Evolutionary conservation across 2,888 invertebrate species (phyloP).

Genomic region (Microchrysa polita): DNA sequence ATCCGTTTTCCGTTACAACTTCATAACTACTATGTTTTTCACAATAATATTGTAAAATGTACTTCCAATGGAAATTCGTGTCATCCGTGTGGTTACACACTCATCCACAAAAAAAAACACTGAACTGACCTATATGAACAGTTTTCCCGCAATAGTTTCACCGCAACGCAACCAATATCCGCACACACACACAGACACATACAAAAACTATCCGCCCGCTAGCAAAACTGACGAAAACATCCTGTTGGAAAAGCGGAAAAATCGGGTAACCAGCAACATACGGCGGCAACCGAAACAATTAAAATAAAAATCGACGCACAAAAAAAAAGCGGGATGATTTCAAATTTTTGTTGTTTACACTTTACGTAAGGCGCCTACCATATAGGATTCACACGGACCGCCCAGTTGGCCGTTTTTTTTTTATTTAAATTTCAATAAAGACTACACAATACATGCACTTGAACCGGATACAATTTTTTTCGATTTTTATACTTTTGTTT

Average conservation of each 20-base stretch:
- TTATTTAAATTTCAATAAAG: constrained; percentile 30
- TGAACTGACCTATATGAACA: too few species aligned
- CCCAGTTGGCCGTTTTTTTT: constrained; percentile 44
- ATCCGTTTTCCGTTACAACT: too few species aligned
- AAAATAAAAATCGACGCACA: too few species aligned
- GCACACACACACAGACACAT: constrained; percentile 30
- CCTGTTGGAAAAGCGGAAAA: constrained; percentile 30
- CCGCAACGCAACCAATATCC: constrained; percentile 37
- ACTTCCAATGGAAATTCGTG: too few species aligned
- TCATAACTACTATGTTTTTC: too few species aligned
- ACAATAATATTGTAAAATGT: too few species aligned
- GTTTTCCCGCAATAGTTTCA: constrained; percentile 18
- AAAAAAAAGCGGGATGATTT: constrained; percentile 2
- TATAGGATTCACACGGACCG: constrained; percentile 28
- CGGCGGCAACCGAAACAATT: too few species aligned
- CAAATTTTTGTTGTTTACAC: constrained; percentile 31
- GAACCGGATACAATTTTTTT: constrained; percentile 17
- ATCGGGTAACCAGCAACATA: constrained; percentile 16
- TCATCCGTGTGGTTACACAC: too few species aligned
- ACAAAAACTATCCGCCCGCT: constrained; percentile 27
- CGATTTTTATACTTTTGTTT: neutral
- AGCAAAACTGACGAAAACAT: constrained; percentile 33
- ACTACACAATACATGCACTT: constrained; percentile 25
- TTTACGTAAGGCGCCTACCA: constrained; percentile 31
- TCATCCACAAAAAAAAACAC: too few species aligned